These are phyloP conservation scores for Hydrophis major DNA, from an alignment of 2,797 vertebrate species.

Conservation along the genomic window DNA sequence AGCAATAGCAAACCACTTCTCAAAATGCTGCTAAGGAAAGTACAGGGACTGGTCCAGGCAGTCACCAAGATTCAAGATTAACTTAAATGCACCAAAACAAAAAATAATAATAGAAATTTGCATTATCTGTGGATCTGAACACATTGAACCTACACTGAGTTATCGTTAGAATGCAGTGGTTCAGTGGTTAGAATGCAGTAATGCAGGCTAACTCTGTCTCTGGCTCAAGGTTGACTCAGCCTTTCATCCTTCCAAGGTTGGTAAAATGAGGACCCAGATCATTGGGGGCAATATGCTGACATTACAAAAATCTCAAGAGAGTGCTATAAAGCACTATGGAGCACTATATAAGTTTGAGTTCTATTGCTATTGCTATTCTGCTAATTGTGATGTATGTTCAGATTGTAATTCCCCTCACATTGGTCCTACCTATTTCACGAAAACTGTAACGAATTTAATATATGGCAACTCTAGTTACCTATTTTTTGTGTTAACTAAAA, in stretches of 20 bases:
- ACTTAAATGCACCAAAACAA: not conserved
- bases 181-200: not conserved
- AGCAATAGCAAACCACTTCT: not conserved
- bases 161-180: not conserved
- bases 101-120: not conserved
- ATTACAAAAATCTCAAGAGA: not conserved
- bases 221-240: not conserved
- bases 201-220: not conserved
- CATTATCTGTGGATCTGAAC: not conserved
- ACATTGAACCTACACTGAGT: not conserved
- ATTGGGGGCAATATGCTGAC: not conserved
- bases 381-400: not conserved
- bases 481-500: not conserved
- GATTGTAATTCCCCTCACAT: not conserved
- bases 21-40: not conserved
- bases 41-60: not conserved
- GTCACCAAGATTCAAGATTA: not conserved
- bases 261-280: not conserved
- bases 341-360: not conserved
- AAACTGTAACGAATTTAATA: not conserved
- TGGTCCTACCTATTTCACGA: not conserved
- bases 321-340: not conserved
- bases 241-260: not conserved
- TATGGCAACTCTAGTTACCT: not conserved
- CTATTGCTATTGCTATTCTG: not conserved